These are phyloP conservation scores for Phyllotis vaccarum DNA, from an alignment of 2,797 vertebrate genomes.

Conservation along the genomic window DNA sequence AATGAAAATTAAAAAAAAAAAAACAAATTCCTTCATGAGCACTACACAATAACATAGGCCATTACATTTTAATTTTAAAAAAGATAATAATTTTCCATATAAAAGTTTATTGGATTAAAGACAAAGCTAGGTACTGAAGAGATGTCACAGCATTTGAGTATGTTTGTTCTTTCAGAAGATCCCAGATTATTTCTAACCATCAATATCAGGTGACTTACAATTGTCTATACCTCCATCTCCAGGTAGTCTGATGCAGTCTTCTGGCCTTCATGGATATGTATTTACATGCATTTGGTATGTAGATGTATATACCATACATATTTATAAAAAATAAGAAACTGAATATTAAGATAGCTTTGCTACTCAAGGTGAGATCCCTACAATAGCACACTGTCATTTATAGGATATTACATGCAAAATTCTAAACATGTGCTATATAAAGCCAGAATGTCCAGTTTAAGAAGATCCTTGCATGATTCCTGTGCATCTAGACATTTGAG, in stretches of 20 bases:
- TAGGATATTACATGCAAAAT: background rate
- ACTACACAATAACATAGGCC: constrained; percentile 35
- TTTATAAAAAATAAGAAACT: background rate
- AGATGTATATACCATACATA: background rate
- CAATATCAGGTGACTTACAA: background rate
- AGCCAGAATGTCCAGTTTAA: background rate
- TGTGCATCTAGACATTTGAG: background rate
- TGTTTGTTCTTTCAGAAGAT: background rate
- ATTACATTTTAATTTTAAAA: constrained; percentile 40
- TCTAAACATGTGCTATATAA: background rate
- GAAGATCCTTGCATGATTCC: background rate
- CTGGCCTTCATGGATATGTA: background rate
- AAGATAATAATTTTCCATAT: constrained; percentile 4
- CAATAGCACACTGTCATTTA: background rate
- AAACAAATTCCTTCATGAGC: background rate
- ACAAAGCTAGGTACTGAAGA: background rate
- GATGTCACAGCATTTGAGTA: background rate
- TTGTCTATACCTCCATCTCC: background rate
- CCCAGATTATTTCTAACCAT: background rate
- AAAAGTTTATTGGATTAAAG: constrained; percentile 32
- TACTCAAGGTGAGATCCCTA: background rate
- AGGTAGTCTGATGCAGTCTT: background rate
- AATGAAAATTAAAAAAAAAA: constrained; percentile 19
- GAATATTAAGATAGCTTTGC: background rate
- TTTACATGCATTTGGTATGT: too few species aligned